A percentile compares a stretch with the other conserved stretches of the same genome.
phyloP scores from a whole-genome alignment of 2,888 invertebrate species.

The Charanyca ferruginea region DNA sequence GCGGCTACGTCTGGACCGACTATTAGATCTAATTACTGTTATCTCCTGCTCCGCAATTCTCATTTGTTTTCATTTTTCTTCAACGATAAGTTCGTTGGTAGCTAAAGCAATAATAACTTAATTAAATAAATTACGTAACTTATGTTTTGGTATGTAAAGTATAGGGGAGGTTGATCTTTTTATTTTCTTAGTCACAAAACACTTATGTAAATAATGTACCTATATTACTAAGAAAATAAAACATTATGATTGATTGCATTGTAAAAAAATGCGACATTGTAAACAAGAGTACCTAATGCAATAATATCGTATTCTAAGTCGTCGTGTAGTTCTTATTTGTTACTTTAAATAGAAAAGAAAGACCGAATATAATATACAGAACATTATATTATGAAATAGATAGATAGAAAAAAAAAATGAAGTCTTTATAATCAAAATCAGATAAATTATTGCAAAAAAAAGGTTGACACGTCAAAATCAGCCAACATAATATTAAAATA shows the following conservation, averaged over 20 bases:
- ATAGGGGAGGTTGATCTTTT: conserved; percentile 15
- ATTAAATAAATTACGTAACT: conserved; percentile 48
- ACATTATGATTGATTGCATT: too few relatives aligned
- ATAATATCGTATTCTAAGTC: too few relatives aligned
- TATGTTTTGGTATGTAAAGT: conserved; percentile 43
- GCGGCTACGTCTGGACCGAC: conserved; percentile 67
- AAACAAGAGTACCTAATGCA: not conserved
- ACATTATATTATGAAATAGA: too few relatives aligned
- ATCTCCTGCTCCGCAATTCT: conserved; percentile 65
- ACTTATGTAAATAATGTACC: too few relatives aligned
- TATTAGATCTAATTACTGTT: conserved; percentile 79
- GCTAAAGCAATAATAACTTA: conserved; percentile 54
- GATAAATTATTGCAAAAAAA: conserved; percentile 28
- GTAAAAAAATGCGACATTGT: too few relatives aligned
- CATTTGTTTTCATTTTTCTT: conserved; percentile 63
- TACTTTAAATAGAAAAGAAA: not conserved
- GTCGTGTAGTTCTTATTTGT: too few relatives aligned
- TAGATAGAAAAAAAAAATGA: conserved; percentile 9
- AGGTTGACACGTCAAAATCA: conserved; percentile 25
- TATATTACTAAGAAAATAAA: too few relatives aligned
- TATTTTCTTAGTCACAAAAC: too few relatives aligned
- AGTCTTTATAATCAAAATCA: conserved; percentile 28
- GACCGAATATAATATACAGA: not conserved
- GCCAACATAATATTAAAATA: conserved; percentile 36
- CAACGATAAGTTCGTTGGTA: conserved; percentile 46